phyloP scores from a whole-genome alignment of 2,888 invertebrate species.

The Scaptomyza polygonia region DNA sequence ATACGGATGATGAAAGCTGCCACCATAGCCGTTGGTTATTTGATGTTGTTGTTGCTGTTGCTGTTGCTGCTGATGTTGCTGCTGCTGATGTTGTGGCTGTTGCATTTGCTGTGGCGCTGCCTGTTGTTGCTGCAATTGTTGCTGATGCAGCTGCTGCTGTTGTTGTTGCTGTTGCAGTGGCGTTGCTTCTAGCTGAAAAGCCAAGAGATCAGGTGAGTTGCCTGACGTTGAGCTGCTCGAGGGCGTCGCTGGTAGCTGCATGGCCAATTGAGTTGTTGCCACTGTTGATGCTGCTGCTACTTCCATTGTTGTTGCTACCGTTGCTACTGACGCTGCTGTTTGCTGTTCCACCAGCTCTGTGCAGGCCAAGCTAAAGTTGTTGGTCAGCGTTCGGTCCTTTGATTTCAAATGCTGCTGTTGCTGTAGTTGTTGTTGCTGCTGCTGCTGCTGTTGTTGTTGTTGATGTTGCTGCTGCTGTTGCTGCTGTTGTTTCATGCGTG shows the following conservation, averaged over 20 bases:
- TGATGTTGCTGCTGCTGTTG: conserved; percentile 68
- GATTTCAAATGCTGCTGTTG: conserved; percentile 51
- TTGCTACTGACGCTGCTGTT: conserved; percentile 32
- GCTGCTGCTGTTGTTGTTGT: conserved; percentile 56
- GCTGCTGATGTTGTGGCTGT: conserved; percentile 49
- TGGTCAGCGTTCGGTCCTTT: conserved; percentile 45
- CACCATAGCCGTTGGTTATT: conserved; percentile 41
- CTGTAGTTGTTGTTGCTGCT: conserved; percentile 50
- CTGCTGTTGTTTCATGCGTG: conserved; percentile 80
- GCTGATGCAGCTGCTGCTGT: conserved; percentile 44
- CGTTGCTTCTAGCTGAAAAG: conserved; percentile 64
- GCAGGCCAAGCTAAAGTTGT: conserved; percentile 50
- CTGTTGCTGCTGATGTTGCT: conserved; percentile 37
- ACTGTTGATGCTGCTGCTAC: conserved; percentile 21
- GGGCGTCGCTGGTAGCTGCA: conserved; percentile 71
- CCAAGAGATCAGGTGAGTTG: conserved; percentile 81
- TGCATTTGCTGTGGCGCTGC: conserved; percentile 33
- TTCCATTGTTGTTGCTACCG: conserved; percentile 18
- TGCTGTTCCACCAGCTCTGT: conserved; percentile 58
- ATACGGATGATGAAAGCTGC: conserved; percentile 54
- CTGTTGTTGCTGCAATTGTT: conserved; percentile 48
- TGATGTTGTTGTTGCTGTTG: conserved; percentile 52
- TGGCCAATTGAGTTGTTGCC: conserved; percentile 47
- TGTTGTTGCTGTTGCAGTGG: conserved; percentile 54
- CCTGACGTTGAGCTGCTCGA: conserved; percentile 79